Base-by-base conservation (phyloP, 53 echinoderm and acorn worm genomes). In the Echinarachnius parma region DNA sequence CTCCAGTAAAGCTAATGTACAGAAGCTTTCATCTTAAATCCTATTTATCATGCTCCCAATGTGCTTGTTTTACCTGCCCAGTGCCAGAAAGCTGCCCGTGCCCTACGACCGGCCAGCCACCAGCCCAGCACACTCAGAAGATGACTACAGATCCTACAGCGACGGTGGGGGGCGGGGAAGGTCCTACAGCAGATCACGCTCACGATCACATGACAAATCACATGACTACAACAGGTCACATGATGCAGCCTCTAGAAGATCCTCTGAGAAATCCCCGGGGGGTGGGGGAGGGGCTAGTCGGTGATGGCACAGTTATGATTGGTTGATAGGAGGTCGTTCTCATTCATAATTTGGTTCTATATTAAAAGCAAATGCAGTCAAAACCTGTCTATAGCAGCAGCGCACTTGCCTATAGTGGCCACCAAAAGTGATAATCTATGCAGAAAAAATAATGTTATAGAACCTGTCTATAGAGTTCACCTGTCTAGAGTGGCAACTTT, bases 41-140 rank as follows among this genome's bases (percentile, higher is more conserved):
- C n/a, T n/a, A n/a, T n/a, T n/a, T n/a, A n/a, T n/a, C n/a, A n/a
- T n/a, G n/a, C n/a, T n/a, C n/a, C 14, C 25, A 20, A 15, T 62
- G 13, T 15, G 26, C 30, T 29, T 23, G 44, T 30, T 65, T 19
- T 47, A 18, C 63, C 15, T 30, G 1, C 5, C 23, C 85, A 95
- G 95, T 71, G 95, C 95, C 21, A 78, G 95, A 33, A 95, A 95
- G 77, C 79, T 90, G 34, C 95, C 95, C 15, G 84, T 95, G 16
- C 95, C 95, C 28, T 95, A 95, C 84, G 76, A 90, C 60, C 80
- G 95, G 28, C 56, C 86, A n/a, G 44, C 79, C 19, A 53, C 61
- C 46, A 80, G 62, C 59, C 58, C 74, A 57, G 74, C 74, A 56
- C 55, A 55, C 58, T 56, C 74, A 9, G 74, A 72, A 2, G 18